Percentiles rank a stretch among this genome's conserved stretches.
Evolutionary conservation across 1,140 invertebrate genomes (phyloP).

Genomic region (Drosophila orosa): DNA sequence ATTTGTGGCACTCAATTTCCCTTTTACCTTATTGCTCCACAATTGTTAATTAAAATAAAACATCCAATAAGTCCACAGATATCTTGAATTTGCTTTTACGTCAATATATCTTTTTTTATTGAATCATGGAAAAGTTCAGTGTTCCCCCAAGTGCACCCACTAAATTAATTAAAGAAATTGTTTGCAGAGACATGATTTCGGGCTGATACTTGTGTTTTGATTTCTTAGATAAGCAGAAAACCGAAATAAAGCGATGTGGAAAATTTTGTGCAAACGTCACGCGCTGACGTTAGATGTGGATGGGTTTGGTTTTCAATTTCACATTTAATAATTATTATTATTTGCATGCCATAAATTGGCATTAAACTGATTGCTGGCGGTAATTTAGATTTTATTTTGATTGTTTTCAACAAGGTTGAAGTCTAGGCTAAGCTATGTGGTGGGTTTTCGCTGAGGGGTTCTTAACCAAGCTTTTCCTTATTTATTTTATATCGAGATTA

Average conservation of each 20-base stretch:
- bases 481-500: conserved; percentile 32
- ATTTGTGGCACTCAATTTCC: conserved; percentile 15
- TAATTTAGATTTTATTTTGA: conserved; percentile 27
- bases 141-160: conserved; percentile 15
- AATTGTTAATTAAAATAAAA: conserved; percentile 13
- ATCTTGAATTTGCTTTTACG: conserved; percentile 16
- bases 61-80: conserved; percentile 4
- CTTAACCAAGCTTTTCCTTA: neutral
- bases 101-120: conserved; percentile 25
- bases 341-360: conserved; percentile 59
- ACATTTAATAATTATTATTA: conserved; percentile 42
- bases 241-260: conserved; percentile 33
- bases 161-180: conserved; percentile 71
- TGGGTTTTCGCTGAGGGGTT: conserved; percentile 1
- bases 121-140: conserved; percentile 54
- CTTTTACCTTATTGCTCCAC: neutral
- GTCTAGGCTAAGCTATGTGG: conserved; percentile 13
- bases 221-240: conserved; percentile 56
- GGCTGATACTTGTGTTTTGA: conserved; percentile 6
- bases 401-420: neutral
- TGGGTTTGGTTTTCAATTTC: conserved; percentile 37
- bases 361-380: conserved; percentile 7
- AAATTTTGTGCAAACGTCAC: conserved; percentile 64
- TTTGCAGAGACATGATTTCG: conserved; percentile 43
- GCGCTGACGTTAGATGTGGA: conserved; percentile 16